Evolutionary conservation across 2,888 invertebrate genomes (phyloP).

Genomic region (Electrophaes corylata): DNA sequence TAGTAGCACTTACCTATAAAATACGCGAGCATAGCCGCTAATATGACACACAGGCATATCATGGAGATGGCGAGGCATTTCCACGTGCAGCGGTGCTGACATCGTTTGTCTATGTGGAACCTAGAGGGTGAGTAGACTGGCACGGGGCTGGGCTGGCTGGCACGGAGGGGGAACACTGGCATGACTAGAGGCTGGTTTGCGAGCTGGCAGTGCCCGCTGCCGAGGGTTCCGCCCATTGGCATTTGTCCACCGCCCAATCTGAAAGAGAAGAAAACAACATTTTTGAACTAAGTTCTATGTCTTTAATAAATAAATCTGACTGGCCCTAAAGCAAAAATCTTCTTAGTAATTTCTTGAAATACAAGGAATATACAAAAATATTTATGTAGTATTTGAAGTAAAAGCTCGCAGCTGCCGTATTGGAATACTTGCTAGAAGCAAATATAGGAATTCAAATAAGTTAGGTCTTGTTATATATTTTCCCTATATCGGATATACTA

Average conservation of each 20-base stretch:
- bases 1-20: conserved; percentile 91
- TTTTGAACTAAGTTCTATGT: not conserved
- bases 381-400: too few relatives aligned
- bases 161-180: conserved; percentile 94
- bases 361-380: too few relatives aligned
- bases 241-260: conserved; percentile 83
- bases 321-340: too few relatives aligned
- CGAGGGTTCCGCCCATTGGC: conserved; percentile 86
- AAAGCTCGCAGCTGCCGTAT: too few relatives aligned
- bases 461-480: conserved; percentile 34
- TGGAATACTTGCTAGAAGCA: conserved; percentile 38
- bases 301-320: not conserved
- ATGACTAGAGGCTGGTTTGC: conserved; percentile 91
- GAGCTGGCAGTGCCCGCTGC: conserved; percentile 87
- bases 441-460: conserved; percentile 41
- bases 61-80: conserved; percentile 97
- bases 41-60: conserved; percentile 94
- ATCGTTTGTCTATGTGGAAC: conserved; percentile 97
- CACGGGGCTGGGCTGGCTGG: conserved; percentile 92
- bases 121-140: conserved; percentile 93
- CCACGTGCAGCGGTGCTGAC: conserved; percentile 98
- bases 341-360: too few relatives aligned
- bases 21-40: conserved; percentile 97
- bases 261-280: conserved; percentile 47
- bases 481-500: conserved; percentile 24